Base-by-base conservation (phyloP, 1,140 invertebrate genomes). In the Magallana gigas region DNA sequence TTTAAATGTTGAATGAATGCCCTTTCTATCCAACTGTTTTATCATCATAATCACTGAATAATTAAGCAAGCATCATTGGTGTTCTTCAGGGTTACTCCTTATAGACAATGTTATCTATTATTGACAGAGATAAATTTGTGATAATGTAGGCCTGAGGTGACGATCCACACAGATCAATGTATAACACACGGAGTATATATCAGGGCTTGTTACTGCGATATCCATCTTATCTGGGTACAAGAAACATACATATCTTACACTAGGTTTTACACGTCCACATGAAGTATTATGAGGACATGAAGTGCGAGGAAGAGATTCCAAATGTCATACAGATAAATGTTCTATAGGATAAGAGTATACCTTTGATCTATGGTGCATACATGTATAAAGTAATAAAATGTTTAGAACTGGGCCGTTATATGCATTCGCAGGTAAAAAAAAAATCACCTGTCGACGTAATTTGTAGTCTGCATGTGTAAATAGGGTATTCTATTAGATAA, bases 61-160 rank as follows among this genome's bases (percentile, higher is more conserved):
- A 76, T 76, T 76, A 29, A 29, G 18, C 68, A 76, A 36, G 18
- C 68, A 76, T 76, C 68, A 76, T 23, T 76, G 68, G 68, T 23
- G 1, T 76, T 29, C 68, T 76, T 23, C 68, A 76, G 68, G 68
- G 68, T 76, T 76, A 29, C 23, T 9, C 23, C 0, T 23, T 76
- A 12, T 11, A 29, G 18, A 48, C 68, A 76, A 36, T 76, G 23
- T 76, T 76, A 76, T 76, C 68, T 76, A 48, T 29, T 29, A 29
- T 29, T 12, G 4, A 48, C 36, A 23, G 4, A 76, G 68, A 76
- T 76, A 76, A 71, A 29, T 48, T 48, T 29, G 18, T 76, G 68
- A 76, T 76, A 76, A 76, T 23, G 68, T 76, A 23, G 23, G 68
- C 68, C 68, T 29, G 7, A 76, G 68, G 68, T 76, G 68, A 76